Evolutionary conservation across 2,888 invertebrate genomes (phyloP), one percentile per base, ranked within the genome.

Genomic region (Seira sanloemensis): DNA sequence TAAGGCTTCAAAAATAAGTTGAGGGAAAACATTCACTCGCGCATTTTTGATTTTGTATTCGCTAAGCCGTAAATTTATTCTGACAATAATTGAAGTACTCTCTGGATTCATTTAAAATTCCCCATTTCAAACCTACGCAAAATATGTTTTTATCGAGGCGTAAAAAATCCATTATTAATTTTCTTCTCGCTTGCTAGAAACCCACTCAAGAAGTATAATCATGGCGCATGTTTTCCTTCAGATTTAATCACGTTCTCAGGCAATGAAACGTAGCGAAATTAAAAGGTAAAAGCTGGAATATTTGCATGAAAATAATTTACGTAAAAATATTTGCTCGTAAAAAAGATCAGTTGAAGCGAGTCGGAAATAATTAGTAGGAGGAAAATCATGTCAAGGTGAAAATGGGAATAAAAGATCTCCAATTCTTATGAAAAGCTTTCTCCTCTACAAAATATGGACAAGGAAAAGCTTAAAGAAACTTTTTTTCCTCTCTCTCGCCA

Each of bases 351-450:
- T n/a, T 37, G n/a, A 9, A 18, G 58, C 21, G 1, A n/a, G n/a
- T n/a, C 19, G 21, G 12, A 62, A 62, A 62, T 62, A 62, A 62
- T 62, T 62, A 62, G 62, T 62, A 50, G n/a, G 21, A 62, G 21
- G n/a, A 23, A 16, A 62, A 62, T 62, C 62, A 62, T 62, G 62
- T 62, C 62, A 62, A 62, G 62, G 62, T 62, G 62, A 62, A 62
- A 62, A 62, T 5, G 21, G 21, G 62, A n/a, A n/a, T 37, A 62
- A 62, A n/a, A 62, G 62, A 62, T 23, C n/a, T 50, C n/a, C n/a
- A n/a, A n/a, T n/a, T 62, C 62, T 7, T n/a, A 23, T 62, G 62
- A 23, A 62, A 21, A 21, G 12, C 62, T 23, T n/a, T 16, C 50
- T n/a, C 50, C 50, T n/a, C 50, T 50, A n/a, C 37, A 37, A 37